Base-by-base conservation (phyloP, 1,140 invertebrate genomes). In the Octopus bimaculoides region DNA sequence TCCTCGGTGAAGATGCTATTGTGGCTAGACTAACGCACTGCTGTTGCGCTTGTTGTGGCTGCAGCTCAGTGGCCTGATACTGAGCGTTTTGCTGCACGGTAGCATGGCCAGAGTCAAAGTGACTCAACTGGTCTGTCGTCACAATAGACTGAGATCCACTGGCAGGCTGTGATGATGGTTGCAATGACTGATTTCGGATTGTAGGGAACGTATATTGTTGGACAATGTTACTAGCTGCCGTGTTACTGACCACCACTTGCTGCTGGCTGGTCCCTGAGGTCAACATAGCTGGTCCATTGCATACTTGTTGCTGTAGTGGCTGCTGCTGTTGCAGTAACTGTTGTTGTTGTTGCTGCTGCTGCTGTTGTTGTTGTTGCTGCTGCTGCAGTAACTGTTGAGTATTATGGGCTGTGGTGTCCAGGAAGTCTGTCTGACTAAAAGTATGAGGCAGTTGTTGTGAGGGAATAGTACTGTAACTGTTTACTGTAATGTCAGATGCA, bases 331-430 rank as follows among this genome's bases (percentile, higher is more conserved):
- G 78, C 41, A 54, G 41, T 74, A 55, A 54, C 10, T 54, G 17
- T 26, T n/a, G 17, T 41, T 81, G 78, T 55, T 80, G 79, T 14
- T 17, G 71, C 55, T 80, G 82, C 78, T 81, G 82, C 61, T 81
- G 77, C n/a, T 82, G 80, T 20, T 71, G 52, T 41, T 41, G 41
- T 8, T 71, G 77, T 77, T 77, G 78, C 54, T 75, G 76, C 73
- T 79, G 83, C 56, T 79, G 75, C 17, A 54, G 54, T 61, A 52
- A 61, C 54, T 78, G 77, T 41, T 78, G 54, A n/a, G 54, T 56
- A 56, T 10, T 61, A 14, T 26, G 9, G 26, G 26, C 26, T 41
- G 26, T 41, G 20, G 61, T 20, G 8, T 78, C 41, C n/a, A 61
- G 56, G 41, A n/a, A 66, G 8, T 61, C 41, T 53, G 17, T 26